Base-by-base conservation (phyloP, 2,113 vertebrate genomes). In the Ciconia boyciana region DNA sequence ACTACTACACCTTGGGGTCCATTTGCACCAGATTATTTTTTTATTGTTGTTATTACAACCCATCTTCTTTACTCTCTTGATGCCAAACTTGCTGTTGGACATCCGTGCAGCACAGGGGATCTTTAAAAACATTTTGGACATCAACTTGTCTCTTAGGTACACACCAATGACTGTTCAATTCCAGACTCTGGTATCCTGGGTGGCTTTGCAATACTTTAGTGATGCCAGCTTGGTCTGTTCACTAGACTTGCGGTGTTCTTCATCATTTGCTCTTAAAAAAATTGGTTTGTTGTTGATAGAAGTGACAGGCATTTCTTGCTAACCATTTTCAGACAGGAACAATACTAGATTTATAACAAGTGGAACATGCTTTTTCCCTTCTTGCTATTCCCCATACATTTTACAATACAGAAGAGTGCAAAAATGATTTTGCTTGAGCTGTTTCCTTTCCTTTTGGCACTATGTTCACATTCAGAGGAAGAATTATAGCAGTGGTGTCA, bases 1-100 rank as follows among this genome's bases (percentile, higher is more conserved):
- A 96, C 97, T 97, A 98, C 95, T 97, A 97, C 98, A 98, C 98
- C 98, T 98, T 92, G 88, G 98, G 98, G 97, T 98, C 97, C 96
- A 96, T 98, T 98, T 98, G 97, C 96, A 98, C 97, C 98, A 98
- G 96, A 98, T 98, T 98, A 98, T 98, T 98, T 97, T 97, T 98
- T 98, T 98, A 98, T 98, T 98, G 98, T 98, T 97, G 93, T 98
- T 98, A 98, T 98, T 98, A 98, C 97, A 98, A 98, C 97, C 97
- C 97, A 97, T 98, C 97, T 97, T 96, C 97, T 97, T 97, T 95
- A 94, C 83, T 97, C 97, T 97, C 97, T 95, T 90, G 97, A 89
- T 89, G 85, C 97, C 72, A 69, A 95, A 97, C 97, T 98, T 98
- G 97, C 91, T 94, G 90, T 97, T 97, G 98, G 98, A 97, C 98